These are phyloP conservation scores for Corythaixoides concolor DNA, from an alignment of 2,113 vertebrate species.

Conservation along the genomic window DNA sequence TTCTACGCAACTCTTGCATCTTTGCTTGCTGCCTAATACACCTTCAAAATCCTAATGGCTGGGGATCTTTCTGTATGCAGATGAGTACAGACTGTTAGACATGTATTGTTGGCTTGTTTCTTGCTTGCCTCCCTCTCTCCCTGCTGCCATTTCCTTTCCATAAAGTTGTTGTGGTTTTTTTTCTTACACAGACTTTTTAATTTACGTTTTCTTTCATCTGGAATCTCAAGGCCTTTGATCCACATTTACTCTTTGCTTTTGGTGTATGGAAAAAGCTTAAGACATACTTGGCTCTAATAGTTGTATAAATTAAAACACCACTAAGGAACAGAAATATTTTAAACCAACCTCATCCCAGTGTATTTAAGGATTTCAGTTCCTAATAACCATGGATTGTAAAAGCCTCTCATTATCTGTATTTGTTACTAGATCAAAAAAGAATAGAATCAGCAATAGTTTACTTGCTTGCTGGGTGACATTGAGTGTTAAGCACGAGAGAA, in stretches of 20 bases:
- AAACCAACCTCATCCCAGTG: background rate
- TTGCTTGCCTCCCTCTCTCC: background rate
- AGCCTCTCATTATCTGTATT: background rate
- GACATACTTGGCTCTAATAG: background rate
- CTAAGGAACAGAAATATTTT: background rate
- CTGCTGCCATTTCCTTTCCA: background rate
- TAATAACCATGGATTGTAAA: background rate
- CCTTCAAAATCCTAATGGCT: background rate
- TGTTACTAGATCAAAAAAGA: background rate
- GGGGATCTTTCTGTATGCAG: background rate
- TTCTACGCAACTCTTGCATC: background rate
- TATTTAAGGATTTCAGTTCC: background rate
- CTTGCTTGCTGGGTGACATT: background rate
- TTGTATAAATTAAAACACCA: background rate
- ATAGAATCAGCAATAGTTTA: background rate
- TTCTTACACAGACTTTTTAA: background rate
- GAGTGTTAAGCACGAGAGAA: conserved; percentile 13
- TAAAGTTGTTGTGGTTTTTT: background rate
- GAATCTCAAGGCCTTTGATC: background rate
- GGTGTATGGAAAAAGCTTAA: background rate
- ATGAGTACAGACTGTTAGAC: background rate
- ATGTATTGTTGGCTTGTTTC: background rate
- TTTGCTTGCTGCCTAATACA: background rate
- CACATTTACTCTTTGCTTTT: background rate
- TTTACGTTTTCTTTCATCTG: background rate